A percentile compares a stretch with the other conserved stretches of the same genome.
phyloP scores from a whole-genome alignment of 2,888 invertebrate genomes.

The Oxytorus armatus region DNA sequence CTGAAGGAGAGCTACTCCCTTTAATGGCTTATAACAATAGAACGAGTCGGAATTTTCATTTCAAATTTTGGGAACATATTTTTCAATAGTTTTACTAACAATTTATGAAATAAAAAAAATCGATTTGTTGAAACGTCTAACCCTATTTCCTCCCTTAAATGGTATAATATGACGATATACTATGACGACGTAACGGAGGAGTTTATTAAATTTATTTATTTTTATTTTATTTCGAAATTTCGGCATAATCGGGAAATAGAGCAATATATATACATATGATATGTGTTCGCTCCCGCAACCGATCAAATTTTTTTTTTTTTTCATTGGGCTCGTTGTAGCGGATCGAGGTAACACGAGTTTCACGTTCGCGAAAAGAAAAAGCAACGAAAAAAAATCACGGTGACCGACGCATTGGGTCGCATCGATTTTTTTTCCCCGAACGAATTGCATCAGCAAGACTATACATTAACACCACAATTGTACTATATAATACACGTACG shows the following conservation, averaged over 20 bases:
- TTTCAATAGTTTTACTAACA: too few species aligned
- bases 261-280: not conserved
- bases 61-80: too few species aligned
- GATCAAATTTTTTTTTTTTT: not conserved
- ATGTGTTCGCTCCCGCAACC: too few species aligned
- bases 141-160: too few species aligned
- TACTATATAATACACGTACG: conserved; percentile 75
- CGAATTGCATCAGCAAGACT: conserved; percentile 58
- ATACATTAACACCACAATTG: conserved; percentile 70
- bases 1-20: too few species aligned
- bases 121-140: too few species aligned
- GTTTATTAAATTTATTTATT: conserved; percentile 3
- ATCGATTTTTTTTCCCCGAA: conserved; percentile 51
- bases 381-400: conserved; percentile 15
- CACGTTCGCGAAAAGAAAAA: not conserved
- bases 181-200: not conserved
- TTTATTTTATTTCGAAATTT: not conserved
- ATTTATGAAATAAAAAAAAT: too few species aligned
- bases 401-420: conserved; percentile 55
- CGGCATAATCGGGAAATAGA: not conserved
- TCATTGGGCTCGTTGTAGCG: not conserved
- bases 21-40: too few species aligned
- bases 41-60: too few species aligned
- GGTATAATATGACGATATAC: conserved; percentile 12
- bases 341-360: not conserved